phyloP scores from a whole-genome alignment of 2,888 invertebrate genomes.

The Adelognathus sp. region DNA sequence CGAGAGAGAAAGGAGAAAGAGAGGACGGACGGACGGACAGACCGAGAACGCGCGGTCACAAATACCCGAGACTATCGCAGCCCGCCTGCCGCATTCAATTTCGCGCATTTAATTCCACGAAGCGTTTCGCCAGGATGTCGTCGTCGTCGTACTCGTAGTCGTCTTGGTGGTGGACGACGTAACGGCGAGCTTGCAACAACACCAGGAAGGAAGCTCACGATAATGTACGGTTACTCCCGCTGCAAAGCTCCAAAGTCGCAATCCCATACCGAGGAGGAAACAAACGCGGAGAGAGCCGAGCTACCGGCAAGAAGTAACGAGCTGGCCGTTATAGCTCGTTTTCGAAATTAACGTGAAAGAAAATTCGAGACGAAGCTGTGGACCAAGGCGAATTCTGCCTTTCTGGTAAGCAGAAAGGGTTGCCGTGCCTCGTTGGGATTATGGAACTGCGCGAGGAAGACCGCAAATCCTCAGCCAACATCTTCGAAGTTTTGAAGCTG shows the following conservation, averaged over 20 bases:
- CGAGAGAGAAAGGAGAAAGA: not conserved
- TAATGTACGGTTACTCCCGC: slow-evolving; percentile 55
- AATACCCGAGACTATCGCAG: slow-evolving; percentile 31
- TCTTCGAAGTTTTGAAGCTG: not conserved
- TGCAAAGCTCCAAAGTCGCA: slow-evolving; percentile 46
- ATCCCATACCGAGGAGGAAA: slow-evolving; percentile 50
- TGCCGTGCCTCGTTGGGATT: not conserved
- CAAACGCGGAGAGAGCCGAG: slow-evolving; percentile 32
- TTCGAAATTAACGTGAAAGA: slow-evolving; percentile 54
- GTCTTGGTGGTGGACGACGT: slow-evolving; percentile 10
- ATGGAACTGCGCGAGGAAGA: not conserved
- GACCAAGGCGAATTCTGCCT: not conserved
- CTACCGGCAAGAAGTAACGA: slow-evolving; percentile 41
- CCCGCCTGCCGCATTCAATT: slow-evolving; percentile 47
- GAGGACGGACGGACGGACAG: not conserved
- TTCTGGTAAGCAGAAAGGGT: slow-evolving; percentile 10
- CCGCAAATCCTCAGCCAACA: slow-evolving; percentile 4
- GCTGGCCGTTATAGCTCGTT: slow-evolving; percentile 42
- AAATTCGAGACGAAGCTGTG: not conserved
- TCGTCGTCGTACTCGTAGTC: slow-evolving; percentile 41
- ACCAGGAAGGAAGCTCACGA: slow-evolving; percentile 54
- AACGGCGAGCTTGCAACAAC: slow-evolving; percentile 6
- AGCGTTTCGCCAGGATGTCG: slow-evolving; percentile 46
- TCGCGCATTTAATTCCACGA: slow-evolving; percentile 51
- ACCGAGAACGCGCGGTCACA: slow-evolving; percentile 11